Percentiles rank a stretch among this genome's conserved stretches.
Evolutionary conservation across 2,888 invertebrate species (phyloP).

Genomic region (Silvanus unidentatus): DNA sequence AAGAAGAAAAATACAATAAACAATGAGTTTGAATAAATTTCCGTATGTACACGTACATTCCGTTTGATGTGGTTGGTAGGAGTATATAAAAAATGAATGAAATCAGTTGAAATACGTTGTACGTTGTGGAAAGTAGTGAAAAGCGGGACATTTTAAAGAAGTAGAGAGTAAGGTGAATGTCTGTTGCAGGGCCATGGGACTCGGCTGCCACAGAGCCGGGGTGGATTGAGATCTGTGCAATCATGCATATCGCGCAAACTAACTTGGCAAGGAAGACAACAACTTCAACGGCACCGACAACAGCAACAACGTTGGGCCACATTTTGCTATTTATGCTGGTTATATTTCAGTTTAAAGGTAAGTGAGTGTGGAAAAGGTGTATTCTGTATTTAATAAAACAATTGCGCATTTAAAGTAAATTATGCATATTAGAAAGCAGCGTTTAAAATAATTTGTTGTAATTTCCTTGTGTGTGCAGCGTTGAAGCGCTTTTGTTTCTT

Average conservation of each 20-base stretch:
- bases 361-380: slow-evolving; percentile 11
- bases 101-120: no score
- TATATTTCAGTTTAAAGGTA: slow-evolving; percentile 36
- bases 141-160: no score
- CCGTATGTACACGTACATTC: no score
- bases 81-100: no score
- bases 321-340: slow-evolving; percentile 34
- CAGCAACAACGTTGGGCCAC: background rate
- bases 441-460: slow-evolving; percentile 39
- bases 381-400: no score
- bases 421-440: slow-evolving; percentile 27
- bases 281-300: slow-evolving; percentile 1
- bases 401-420: background rate
- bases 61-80: no score
- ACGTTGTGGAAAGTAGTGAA: no score
- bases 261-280: background rate
- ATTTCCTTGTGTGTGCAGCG: slow-evolving; percentile 38
- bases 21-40: no score
- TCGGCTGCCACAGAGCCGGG: slow-evolving; percentile 39
- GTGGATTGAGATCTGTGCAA: slow-evolving; percentile 43
- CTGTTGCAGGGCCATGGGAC: slow-evolving; percentile 44
- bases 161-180: slow-evolving; percentile 16
- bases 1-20: no score
- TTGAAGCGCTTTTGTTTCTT: slow-evolving; percentile 36
- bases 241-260: slow-evolving; percentile 38